phyloP scores from a whole-genome alignment of 2,888 invertebrate species.

The Melanostoma mellinum region DNA sequence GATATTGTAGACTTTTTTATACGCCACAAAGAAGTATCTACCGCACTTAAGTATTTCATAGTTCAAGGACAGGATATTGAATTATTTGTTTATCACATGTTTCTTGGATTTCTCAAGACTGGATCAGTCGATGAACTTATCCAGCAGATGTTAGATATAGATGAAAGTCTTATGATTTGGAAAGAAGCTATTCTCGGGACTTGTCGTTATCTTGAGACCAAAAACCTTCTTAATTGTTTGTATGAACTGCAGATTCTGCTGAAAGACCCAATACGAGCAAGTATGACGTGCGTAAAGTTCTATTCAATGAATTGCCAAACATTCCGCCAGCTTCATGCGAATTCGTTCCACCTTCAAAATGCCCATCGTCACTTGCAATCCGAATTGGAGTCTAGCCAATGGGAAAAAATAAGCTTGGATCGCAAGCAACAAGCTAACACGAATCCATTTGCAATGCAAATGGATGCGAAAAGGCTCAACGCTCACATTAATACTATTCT shows the following conservation, averaged over 20 bases:
- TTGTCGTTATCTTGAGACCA: constrained; percentile 88
- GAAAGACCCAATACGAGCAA: constrained; percentile 89
- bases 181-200: constrained; percentile 87
- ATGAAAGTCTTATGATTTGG: constrained; percentile 87
- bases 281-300: constrained; percentile 90
- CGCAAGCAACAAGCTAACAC: constrained; percentile 76
- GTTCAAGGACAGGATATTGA: constrained; percentile 87
- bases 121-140: constrained; percentile 86
- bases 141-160: constrained; percentile 86
- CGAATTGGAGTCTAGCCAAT: constrained; percentile 84
- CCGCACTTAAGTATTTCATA: constrained; percentile 87
- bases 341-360: constrained; percentile 83
- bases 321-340: constrained; percentile 84
- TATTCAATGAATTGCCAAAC: constrained; percentile 85
- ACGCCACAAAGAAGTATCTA: constrained; percentile 87
- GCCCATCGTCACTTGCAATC: constrained; percentile 87
- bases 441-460: constrained; percentile 85
- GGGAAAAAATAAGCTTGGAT: constrained; percentile 82
- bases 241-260: constrained; percentile 89
- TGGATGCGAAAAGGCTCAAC: constrained; percentile 88
- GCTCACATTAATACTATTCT: constrained; percentile 90
- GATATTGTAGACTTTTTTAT: constrained; percentile 90
- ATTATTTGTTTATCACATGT: constrained; percentile 88
- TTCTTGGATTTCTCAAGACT: constrained; percentile 86
- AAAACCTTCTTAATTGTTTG: constrained; percentile 87